These are phyloP conservation scores for Sarcophaga variegata DNA, from an alignment of 2,888 invertebrate species.

Conservation along the genomic window DNA sequence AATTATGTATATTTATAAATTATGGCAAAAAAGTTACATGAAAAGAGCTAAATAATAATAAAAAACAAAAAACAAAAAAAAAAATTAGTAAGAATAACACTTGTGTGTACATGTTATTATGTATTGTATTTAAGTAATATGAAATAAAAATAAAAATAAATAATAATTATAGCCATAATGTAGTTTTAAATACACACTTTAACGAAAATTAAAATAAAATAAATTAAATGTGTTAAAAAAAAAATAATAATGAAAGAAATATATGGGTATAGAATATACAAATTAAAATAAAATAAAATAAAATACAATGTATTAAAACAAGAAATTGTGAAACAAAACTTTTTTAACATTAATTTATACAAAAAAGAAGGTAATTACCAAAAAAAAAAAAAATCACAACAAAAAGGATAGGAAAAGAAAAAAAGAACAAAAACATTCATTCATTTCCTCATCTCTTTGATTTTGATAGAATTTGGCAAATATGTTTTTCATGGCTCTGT, in stretches of 20 bases:
- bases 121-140: slow-evolving; percentile 14
- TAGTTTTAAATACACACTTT: slow-evolving; percentile 30
- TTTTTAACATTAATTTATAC: slow-evolving; percentile 60
- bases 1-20: slow-evolving; percentile 20
- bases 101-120: slow-evolving; percentile 55
- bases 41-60: slow-evolving; percentile 28
- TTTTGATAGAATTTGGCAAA: too few species aligned
- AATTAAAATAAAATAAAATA: slow-evolving; percentile 5
- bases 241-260: background rate
- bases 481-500: too few species aligned
- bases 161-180: slow-evolving; percentile 44
- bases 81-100: slow-evolving; percentile 21
- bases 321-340: slow-evolving; percentile 25
- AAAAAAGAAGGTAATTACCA: background rate
- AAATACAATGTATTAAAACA: slow-evolving; percentile 6
- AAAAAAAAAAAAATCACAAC: too few species aligned
- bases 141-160: background rate
- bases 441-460: too few species aligned
- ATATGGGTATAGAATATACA: slow-evolving; percentile 33
- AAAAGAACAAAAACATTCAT: background rate
- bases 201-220: slow-evolving; percentile 17
- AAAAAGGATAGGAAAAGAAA: background rate
- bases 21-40: slow-evolving; percentile 19
- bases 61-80: background rate
- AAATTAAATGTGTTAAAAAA: slow-evolving; percentile 41